A percentile compares a stretch with the other conserved stretches of the same genome.
Evolutionary conservation across 2,797 vertebrate species (phyloP).

Genomic region (Nyctibius grandis): DNA sequence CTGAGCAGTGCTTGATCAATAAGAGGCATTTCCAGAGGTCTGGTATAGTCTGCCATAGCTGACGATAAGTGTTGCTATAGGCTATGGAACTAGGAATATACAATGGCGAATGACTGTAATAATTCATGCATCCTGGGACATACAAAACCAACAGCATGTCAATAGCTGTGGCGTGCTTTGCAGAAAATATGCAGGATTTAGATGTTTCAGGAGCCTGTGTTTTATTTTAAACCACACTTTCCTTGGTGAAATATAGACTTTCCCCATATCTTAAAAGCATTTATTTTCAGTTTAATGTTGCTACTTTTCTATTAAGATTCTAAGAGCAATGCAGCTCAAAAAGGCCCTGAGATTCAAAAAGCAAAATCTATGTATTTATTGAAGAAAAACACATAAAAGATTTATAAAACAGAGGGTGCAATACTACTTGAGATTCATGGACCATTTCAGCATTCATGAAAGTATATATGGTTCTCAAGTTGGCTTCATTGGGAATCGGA

Average conservation of each 20-base stretch:
- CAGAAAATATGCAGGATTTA: constrained; percentile 64
- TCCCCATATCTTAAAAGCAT: constrained; percentile 10
- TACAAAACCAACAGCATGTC: constrained; percentile 69
- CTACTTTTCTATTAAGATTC: constrained; percentile 38
- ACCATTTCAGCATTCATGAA: constrained; percentile 29
- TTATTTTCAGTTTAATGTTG: not conserved
- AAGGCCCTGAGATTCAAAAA: not conserved
- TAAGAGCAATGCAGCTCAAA: not conserved
- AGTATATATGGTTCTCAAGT: not conserved
- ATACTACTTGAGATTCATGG: constrained; percentile 48
- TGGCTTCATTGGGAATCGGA: not conserved
- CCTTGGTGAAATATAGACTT: constrained; percentile 34
- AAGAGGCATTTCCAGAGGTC: constrained; percentile 49
- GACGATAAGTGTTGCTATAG: constrained; percentile 58
- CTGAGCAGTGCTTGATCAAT: constrained; percentile 60
- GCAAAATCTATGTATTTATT: constrained; percentile 54
- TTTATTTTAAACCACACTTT: constrained; percentile 45
- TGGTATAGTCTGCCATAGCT: constrained; percentile 41
- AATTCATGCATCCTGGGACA: constrained; percentile 72
- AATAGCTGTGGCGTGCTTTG: constrained; percentile 60
- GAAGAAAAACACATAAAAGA: constrained; percentile 64
- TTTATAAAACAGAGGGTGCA: constrained; percentile 59
- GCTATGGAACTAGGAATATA: constrained; percentile 65
- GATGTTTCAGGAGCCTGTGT: constrained; percentile 3
- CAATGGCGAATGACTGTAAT: constrained; percentile 72